phyloP scores from a whole-genome alignment of 1,140 invertebrate species.

The Diuraphis noxia region DNA sequence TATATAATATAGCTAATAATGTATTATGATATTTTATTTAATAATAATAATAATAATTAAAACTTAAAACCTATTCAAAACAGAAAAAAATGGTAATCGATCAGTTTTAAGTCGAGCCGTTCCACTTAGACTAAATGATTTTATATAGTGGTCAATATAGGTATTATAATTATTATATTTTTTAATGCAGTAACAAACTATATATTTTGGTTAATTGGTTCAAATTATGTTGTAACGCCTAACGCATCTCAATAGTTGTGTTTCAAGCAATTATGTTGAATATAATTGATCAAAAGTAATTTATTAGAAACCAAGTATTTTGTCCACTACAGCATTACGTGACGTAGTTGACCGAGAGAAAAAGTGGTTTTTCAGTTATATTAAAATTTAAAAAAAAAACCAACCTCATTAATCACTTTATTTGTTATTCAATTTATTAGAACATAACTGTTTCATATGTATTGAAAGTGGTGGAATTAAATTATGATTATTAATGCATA shows the following conservation, averaged over 20 bases:
- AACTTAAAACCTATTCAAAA: not conserved
- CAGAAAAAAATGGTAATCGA: not conserved
- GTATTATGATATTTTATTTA: not conserved
- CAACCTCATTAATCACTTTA: not conserved
- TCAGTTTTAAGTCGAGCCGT: not conserved
- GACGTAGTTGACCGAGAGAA: not conserved
- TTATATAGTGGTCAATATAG: not conserved
- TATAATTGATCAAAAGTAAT: slow-evolving; percentile 7
- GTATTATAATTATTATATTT: not conserved
- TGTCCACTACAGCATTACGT: not conserved
- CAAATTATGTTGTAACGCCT: not conserved
- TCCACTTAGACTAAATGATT: not conserved
- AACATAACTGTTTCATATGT: not conserved
- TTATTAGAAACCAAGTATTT: not conserved
- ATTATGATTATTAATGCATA: not conserved
- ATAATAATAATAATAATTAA: slow-evolving; percentile 28
- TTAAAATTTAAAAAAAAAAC: not conserved
- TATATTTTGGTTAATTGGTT: not conserved
- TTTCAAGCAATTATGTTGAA: not conserved
- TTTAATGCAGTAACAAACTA: not conserved
- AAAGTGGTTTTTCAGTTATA: not conserved
- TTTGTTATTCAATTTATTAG: not conserved
- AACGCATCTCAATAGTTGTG: not conserved
- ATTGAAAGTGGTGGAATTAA: not conserved
- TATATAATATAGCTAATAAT: not conserved